Percentiles rank a stretch among this genome's conserved stretches.
These are phyloP conservation scores for Danio choprae DNA, from an alignment of 2,797 vertebrate genomes.

Conservation along the genomic window DNA sequence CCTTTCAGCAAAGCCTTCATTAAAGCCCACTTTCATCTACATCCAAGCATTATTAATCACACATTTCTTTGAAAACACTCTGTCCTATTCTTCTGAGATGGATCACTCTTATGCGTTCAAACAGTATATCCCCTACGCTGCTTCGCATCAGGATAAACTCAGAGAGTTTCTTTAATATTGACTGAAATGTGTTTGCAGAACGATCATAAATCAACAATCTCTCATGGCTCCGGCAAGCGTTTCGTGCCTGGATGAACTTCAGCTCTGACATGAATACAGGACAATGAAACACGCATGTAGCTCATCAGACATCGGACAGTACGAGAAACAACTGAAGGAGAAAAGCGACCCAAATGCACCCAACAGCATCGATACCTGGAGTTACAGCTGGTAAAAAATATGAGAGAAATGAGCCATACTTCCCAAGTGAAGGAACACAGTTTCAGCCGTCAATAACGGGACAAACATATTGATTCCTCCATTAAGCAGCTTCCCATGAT, in stretches of 20 bases:
- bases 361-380: conserved; percentile 43
- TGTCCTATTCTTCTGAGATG: conserved; percentile 19
- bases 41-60: conserved; percentile 17
- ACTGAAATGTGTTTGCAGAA: conserved; percentile 35
- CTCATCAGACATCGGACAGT: conserved; percentile 21
- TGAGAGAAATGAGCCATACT: conserved; percentile 52
- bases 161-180: conserved; percentile 39
- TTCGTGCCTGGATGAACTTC: conserved; percentile 27
- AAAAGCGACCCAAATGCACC: conserved; percentile 11
- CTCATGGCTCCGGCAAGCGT: conserved; percentile 34
- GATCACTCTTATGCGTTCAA: conserved; percentile 16
- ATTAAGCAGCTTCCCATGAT: conserved; percentile 53
- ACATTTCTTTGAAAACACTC: conserved; percentile 2
- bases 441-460: conserved; percentile 54
- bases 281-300: conserved; percentile 10
- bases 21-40: neutral
- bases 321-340: neutral
- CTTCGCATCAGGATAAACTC: conserved; percentile 44
- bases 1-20: neutral
- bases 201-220: conserved; percentile 51
- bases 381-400: conserved; percentile 48
- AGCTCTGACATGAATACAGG: conserved; percentile 37
- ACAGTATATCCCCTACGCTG: conserved; percentile 30
- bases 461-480: conserved; percentile 59
- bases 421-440: conserved; percentile 50